Conservation (phyloP, 2,888 invertebrate species). For the Bursaphelenchus okinawaensis region DNA sequence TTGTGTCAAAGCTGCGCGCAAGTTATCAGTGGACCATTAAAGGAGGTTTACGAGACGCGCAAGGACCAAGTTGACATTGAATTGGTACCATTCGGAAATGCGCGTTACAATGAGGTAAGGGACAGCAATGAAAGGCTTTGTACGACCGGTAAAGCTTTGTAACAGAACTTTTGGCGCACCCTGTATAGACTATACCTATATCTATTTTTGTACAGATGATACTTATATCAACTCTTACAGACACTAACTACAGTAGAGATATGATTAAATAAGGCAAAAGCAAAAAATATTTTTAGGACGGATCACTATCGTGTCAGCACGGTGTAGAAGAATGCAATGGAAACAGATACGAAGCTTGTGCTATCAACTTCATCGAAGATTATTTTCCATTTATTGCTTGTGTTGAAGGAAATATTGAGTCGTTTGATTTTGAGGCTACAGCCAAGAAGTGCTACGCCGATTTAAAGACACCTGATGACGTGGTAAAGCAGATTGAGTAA, state of each 20-base stretch:
- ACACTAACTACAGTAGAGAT: too few relatives aligned
- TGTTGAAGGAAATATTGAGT: neutral
- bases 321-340: neutral
- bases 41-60: neutral
- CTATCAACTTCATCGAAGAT: neutral
- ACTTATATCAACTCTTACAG: too few relatives aligned
- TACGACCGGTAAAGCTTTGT: too few relatives aligned
- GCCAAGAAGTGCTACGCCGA: neutral
- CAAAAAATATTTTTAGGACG: neutral
- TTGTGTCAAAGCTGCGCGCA: neutral
- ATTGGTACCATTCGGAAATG: neutral
- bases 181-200: too few relatives aligned
- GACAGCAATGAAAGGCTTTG: neutral
- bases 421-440: neutral
- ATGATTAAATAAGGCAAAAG: neutral
- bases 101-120: neutral
- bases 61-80: conserved; percentile 9
- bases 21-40: neutral
- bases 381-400: neutral
- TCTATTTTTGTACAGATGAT: too few relatives aligned
- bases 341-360: neutral
- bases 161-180: too few relatives aligned
- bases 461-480: neutral
- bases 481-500: neutral
- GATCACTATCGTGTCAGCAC: neutral